Percentiles rank a stretch among this genome's conserved stretches.
Evolutionary conservation across 2,888 invertebrate genomes (phyloP).

Genomic region (Corythucha ciliata): DNA sequence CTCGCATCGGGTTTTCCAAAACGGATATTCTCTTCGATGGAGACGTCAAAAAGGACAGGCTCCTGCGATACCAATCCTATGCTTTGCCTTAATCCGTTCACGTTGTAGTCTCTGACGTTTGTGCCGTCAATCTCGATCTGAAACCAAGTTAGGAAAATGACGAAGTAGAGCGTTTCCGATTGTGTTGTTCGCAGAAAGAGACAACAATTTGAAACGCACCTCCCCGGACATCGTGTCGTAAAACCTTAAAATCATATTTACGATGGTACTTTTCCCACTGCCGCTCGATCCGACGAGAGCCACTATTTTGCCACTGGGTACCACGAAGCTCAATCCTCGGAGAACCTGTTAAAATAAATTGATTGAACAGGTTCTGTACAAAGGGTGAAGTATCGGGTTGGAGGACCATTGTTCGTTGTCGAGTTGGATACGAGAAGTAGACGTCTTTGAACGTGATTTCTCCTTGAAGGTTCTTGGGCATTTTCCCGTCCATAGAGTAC

Average conservation of each 20-base stretch:
- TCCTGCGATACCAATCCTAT: conserved; percentile 89
- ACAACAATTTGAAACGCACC: too few relatives aligned
- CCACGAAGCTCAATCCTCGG: conserved; percentile 54
- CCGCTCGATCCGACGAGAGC: conserved; percentile 66
- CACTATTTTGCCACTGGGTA: conserved; percentile 62
- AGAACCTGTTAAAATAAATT: conserved; percentile 45
- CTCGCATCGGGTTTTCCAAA: conserved; percentile 44
- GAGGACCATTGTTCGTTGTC: conserved; percentile 53
- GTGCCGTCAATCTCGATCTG: conserved; percentile 56
- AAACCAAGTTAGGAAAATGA: too few relatives aligned
- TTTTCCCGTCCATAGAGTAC: conserved; percentile 51
- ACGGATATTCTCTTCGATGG: conserved; percentile 51
- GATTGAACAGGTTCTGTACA: background rate
- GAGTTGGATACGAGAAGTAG: conserved; percentile 70
- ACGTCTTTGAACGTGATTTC: conserved; percentile 63
- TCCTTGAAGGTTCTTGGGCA: conserved; percentile 50
- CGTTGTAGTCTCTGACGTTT: conserved; percentile 60
- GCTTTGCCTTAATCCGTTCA: conserved; percentile 67
- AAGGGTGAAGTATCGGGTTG: background rate
- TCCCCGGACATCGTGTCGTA: conserved; percentile 60
- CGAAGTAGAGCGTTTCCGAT: too few relatives aligned
- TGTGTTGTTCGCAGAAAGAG: too few relatives aligned
- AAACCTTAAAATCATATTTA: conserved; percentile 62
- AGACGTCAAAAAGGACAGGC: conserved; percentile 57
- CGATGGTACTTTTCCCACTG: conserved; percentile 68